Percentiles rank a stretch among this genome's conserved stretches.
phyloP scores from a whole-genome alignment of 2,888 invertebrate species.

The Lymantria dispar region DNA sequence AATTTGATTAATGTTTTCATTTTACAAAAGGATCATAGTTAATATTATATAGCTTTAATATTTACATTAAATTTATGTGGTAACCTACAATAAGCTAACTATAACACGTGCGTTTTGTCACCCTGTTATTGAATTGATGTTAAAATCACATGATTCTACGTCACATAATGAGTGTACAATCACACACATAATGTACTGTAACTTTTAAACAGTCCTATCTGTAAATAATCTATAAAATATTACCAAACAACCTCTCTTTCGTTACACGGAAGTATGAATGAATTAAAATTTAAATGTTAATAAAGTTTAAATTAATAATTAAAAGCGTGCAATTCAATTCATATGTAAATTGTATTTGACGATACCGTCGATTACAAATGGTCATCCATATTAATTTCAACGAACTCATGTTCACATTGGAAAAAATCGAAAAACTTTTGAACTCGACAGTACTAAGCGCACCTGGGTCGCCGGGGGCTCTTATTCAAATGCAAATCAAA shows the following conservation, averaged over 20 bases:
- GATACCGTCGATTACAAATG: constrained; percentile 58
- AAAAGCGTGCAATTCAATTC: constrained; percentile 33
- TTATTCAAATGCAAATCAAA: constrained; percentile 84
- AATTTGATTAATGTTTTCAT: too few relatives aligned
- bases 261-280: too few relatives aligned
- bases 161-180: constrained; percentile 58
- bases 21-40: too few relatives aligned
- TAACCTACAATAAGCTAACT: constrained; percentile 15
- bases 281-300: constrained; percentile 5
- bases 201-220: too few relatives aligned
- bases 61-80: background rate
- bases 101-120: constrained; percentile 53
- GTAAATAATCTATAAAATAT: too few relatives aligned
- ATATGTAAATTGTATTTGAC: constrained; percentile 50
- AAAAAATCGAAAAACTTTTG: constrained; percentile 59
- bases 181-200: constrained; percentile 20
- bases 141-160: constrained; percentile 56
- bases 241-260: too few relatives aligned
- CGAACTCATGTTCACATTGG: constrained; percentile 35
- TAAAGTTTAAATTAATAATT: constrained; percentile 26
- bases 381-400: constrained; percentile 65
- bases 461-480: constrained; percentile 81
- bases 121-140: constrained; percentile 49
- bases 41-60: too few relatives aligned
- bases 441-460: constrained; percentile 68